Evolutionary conservation across 2,797 vertebrate genomes (phyloP).

Genomic region (Chaetophractus vellerosus): DNA sequence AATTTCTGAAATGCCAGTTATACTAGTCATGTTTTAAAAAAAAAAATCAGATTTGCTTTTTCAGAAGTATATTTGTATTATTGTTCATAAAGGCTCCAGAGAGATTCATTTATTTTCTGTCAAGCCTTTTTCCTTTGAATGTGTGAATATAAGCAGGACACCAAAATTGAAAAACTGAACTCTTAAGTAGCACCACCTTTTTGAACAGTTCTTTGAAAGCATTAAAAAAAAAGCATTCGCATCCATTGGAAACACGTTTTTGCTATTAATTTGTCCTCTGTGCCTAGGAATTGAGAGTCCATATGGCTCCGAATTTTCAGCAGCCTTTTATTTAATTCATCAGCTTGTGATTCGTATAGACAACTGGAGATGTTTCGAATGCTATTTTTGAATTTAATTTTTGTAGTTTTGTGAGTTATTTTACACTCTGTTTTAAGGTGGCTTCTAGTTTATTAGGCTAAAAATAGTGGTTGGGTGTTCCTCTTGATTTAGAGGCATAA

Average conservation of each 20-base stretch:
- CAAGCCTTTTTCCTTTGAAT: conserved; percentile 49
- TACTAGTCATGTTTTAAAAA: conserved; percentile 19
- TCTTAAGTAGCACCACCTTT: conserved; percentile 72
- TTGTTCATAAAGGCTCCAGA: conserved; percentile 75
- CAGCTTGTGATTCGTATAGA: background rate
- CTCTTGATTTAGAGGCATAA: background rate
- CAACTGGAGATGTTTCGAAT: conserved; percentile 18
- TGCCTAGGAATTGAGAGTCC: conserved; percentile 57
- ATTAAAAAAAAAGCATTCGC: conserved; percentile 72
- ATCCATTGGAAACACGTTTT: conserved; percentile 56
- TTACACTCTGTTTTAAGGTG: conserved; percentile 14
- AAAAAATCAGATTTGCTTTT: conserved; percentile 57
- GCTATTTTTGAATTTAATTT: conserved; percentile 65
- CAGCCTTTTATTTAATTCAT: conserved; percentile 51
- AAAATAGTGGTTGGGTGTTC: background rate
- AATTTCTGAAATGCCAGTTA: conserved; percentile 64
- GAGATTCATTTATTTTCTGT: conserved; percentile 75
- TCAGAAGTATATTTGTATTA: conserved; percentile 78
- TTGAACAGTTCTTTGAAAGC: conserved; percentile 47
- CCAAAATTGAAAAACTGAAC: conserved; percentile 58
- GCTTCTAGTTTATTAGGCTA: conserved; percentile 38
- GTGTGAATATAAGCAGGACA: background rate
- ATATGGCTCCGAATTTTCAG: conserved; percentile 60
- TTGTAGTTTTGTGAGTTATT: conserved; percentile 67
- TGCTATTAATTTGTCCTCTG: conserved; percentile 69